phyloP scores from a whole-genome alignment of 1,140 invertebrate genomes.

The Onthophagus taurus region DNA sequence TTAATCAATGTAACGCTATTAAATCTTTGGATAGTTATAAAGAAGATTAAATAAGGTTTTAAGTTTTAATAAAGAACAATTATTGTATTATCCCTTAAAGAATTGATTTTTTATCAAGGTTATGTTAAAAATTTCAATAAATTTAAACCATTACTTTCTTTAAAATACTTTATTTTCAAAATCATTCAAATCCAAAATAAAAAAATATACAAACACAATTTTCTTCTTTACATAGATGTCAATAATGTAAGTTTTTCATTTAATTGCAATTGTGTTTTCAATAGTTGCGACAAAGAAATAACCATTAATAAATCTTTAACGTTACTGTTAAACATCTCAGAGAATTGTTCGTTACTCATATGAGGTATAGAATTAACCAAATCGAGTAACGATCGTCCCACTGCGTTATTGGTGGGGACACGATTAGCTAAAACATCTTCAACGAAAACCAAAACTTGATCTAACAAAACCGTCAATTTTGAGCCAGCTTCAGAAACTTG shows the following conservation, averaged over 20 bases:
- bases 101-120: too few relatives aligned
- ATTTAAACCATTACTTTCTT: too few relatives aligned
- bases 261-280: slow-evolving; percentile 88
- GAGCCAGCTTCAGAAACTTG: slow-evolving; percentile 66
- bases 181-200: too few relatives aligned
- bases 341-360: slow-evolving; percentile 82
- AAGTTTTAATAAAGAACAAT: too few relatives aligned
- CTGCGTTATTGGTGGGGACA: slow-evolving; percentile 63
- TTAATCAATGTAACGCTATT: too few relatives aligned
- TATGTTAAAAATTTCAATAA: too few relatives aligned
- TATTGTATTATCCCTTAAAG: too few relatives aligned
- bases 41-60: too few relatives aligned
- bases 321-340: slow-evolving; percentile 91
- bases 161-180: too few relatives aligned
- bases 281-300: slow-evolving; percentile 88
- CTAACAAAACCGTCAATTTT: slow-evolving; percentile 66
- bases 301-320: slow-evolving; percentile 97
- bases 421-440: slow-evolving; percentile 75
- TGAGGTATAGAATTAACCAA: slow-evolving; percentile 85
- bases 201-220: too few relatives aligned
- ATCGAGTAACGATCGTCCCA: slow-evolving; percentile 78
- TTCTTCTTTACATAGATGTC: slow-evolving; percentile 49
- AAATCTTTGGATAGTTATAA: too few relatives aligned
- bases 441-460: slow-evolving; percentile 77
- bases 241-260: slow-evolving; percentile 88